phyloP scores from a whole-genome alignment of 2,113 vertebrate species.

The Eptesicus fuscus region DNA sequence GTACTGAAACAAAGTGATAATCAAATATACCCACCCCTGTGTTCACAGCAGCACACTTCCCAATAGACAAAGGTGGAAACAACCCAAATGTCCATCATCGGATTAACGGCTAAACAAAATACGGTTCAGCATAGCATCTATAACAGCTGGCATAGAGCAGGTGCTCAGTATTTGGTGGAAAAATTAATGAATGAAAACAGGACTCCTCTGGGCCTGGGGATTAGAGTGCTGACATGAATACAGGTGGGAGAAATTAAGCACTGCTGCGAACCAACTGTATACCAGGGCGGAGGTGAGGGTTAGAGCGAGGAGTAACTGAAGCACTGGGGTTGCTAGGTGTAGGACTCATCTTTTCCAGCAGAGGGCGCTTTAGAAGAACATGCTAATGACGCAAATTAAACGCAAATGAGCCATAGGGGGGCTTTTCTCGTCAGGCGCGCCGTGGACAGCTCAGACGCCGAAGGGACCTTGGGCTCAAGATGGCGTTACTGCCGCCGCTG shows the following conservation, averaged over 20 bases:
- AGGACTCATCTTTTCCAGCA: background rate
- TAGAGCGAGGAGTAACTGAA: background rate
- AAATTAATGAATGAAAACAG: background rate
- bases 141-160: background rate
- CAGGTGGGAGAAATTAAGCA: background rate
- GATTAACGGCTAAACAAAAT: background rate
- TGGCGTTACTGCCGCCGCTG: slow-evolving; percentile 70
- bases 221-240: background rate
- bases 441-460: background rate
- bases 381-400: background rate
- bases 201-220: background rate
- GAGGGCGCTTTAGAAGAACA: background rate
- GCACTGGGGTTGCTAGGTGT: background rate
- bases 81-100: background rate
- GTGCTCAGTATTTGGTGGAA: background rate
- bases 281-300: background rate
- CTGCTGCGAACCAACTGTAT: too few species aligned
- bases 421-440: slow-evolving; percentile 51
- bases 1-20: background rate
- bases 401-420: background rate
- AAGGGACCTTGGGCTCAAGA: background rate
- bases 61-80: background rate
- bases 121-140: too few species aligned
- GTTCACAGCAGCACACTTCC: background rate
- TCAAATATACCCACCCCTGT: background rate